Base-by-base conservation (phyloP, 2,888 invertebrate species). In the Pocota personata region DNA sequence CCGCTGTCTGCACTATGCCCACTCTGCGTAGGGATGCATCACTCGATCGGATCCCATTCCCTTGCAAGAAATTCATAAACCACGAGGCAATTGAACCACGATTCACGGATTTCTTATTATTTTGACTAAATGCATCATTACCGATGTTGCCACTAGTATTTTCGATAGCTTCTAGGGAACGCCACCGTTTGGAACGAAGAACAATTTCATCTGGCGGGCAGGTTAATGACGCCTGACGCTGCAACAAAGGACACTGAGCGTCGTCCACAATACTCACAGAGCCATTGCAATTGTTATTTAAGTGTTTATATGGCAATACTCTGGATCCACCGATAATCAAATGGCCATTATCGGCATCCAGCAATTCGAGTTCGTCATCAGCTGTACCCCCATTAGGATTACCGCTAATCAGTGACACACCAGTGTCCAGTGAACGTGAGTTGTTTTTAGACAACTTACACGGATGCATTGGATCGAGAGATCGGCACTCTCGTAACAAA, bases 51-150 rank as follows among this genome's bases (percentile, higher is more conserved):
- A 96, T 93, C 75, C 95, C 95, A 89, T 94, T 95, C 82, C 95
- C 95, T 89, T 95, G 95, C 90, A 97, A 95, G 83, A 97, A 92
- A 89, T 95, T 96, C 52, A 95, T 94, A 89, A 97, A 92, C 96
- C 96, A 97, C 80, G 92, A 93, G 88, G 95, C 94, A 84, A 97
- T 94, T 27, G 96, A 95, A 89, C 95, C 94, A 78, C 95, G 94
- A 40, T 93, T 92, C 40, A 93, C 92, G 67, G 94, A 93, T 90
- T 95, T 94, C 91, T 95, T 95, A 72, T 82, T 87, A 76, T 87
- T 77, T 72, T 87, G 79, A 67, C 71, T 80, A 76, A 88, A 88
- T 30, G 90, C 88, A 0, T 91, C 91, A 88, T 91, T 91, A 87
- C 89, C 90, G 71, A 91, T 91, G 40, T 90, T 91, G 80, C 92